Evolutionary conservation across 1,140 invertebrate genomes (phyloP), one percentile per base, ranked within the genome.

Genomic region (Apocrypta bakeri): DNA sequence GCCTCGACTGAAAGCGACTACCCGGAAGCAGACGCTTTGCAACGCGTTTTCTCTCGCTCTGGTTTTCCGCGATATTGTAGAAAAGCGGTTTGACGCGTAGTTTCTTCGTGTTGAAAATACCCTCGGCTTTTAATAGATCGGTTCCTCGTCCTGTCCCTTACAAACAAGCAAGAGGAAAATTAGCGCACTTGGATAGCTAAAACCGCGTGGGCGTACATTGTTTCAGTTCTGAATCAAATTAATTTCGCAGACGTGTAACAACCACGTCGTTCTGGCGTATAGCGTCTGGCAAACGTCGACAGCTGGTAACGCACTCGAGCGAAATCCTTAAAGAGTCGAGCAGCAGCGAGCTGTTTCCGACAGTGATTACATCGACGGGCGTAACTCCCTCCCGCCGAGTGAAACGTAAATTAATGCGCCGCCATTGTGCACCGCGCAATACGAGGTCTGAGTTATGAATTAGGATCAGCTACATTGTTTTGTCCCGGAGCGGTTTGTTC

Each of bases 321-420:
- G 48, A 56, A 56, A 56, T 56, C 48, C 48, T 56, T 56, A 56
- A 56, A 56, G 48, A 56, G 48, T 56, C 48, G 48, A 56, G 48
- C 33, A n/a, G 40, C 21, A 7, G 48, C 4, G 17, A 17, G 17
- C 48, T 56, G 73, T 40, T 75, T 71, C 40, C 56, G 17, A n/a
- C 31, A 69, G 42, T 63, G 81, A 82, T 82, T 76, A 71, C 81
- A 77, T 75, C 73, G 72, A 81, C 40, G 37, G n/a, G 25, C 21
- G 21, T 37, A n/a, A 66, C 25, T 25, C 68, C 31, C 68, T 12
- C 27, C 9, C 64, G 17, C 64, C 8, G 9, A n/a, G 72, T 31
- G 29, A 77, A 76, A 82, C 77, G 74, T 37, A 81, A 82, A 82
- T 77, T 82, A 82, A 82, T 77, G 74, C 81, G 81, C 31, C 0